Conservation (phyloP, 1,140 invertebrate genomes). For the Gonioctena quinquepunctata region DNA sequence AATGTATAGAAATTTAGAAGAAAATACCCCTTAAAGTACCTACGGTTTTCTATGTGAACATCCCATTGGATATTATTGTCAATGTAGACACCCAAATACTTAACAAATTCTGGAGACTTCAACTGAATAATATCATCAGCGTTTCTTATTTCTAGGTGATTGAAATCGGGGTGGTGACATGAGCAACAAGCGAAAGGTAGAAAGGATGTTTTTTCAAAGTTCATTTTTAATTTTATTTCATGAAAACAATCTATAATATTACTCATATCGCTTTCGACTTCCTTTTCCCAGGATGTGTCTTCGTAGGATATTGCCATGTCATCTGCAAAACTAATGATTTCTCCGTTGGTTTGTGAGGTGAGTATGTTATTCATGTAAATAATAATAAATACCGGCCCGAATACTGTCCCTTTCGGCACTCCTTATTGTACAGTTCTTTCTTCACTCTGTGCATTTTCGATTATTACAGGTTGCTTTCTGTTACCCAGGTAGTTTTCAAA, state of each 20-base stretch:
- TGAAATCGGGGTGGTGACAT: background rate
- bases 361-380: too few relatives aligned
- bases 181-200: conserved; percentile 1
- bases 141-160: background rate
- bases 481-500: too few relatives aligned
- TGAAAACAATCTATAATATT: too few relatives aligned
- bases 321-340: background rate
- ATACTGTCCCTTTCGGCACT: too few relatives aligned
- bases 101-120: background rate
- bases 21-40: background rate
- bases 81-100: conserved; percentile 2
- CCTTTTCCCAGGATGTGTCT: background rate
- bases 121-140: conserved; percentile 4
- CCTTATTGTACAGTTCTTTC: too few relatives aligned
- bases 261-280: conserved; percentile 4
- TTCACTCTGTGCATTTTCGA: too few relatives aligned
- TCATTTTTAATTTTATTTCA: background rate
- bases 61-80: background rate
- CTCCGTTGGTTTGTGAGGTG: too few relatives aligned
- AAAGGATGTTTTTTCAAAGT: background rate
- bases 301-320: conserved; percentile 2
- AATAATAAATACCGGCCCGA: too few relatives aligned
- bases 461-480: too few relatives aligned
- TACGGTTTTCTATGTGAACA: background rate
- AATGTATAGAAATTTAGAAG: background rate